A percentile compares a stretch with the other conserved stretches of the same genome.
Conservation (phyloP, 2,113 vertebrate genomes). For the Melanostigma gelatinosum region DNA sequence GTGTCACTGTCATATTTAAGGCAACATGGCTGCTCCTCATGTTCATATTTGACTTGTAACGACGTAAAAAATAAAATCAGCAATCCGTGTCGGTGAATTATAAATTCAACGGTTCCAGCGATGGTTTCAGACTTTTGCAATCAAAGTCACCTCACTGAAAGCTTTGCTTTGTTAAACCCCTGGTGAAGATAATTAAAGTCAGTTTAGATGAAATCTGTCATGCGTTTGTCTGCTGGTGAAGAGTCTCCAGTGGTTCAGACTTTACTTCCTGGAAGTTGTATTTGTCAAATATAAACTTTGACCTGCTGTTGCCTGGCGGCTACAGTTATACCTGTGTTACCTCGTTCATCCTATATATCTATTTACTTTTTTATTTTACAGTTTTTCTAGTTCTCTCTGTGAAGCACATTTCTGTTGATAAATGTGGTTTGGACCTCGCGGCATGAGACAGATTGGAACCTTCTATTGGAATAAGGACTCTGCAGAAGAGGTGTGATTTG, state of each 20-base stretch:
- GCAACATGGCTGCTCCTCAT: background rate
- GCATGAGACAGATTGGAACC: background rate
- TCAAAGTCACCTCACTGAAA: background rate
- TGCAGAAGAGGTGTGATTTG: background rate
- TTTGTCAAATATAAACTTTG: conserved; percentile 9
- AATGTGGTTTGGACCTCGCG: background rate
- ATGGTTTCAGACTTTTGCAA: background rate
- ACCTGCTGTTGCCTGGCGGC: background rate
- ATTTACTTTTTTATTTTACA: background rate
- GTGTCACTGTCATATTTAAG: background rate
- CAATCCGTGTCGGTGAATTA: background rate
- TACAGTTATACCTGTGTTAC: background rate
- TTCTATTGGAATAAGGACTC: background rate
- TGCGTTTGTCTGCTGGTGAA: conserved; percentile 9
- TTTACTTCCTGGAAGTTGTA: conserved; percentile 40
- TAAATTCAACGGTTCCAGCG: background rate
- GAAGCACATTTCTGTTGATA: background rate
- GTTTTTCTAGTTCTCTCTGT: background rate
- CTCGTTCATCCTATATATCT: too few species aligned
- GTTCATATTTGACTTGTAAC: background rate
- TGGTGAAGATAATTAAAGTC: background rate
- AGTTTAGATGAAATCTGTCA: conserved; percentile 16
- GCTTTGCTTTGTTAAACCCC: background rate
- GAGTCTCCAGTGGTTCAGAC: conserved; percentile 3
- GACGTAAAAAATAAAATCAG: background rate